Conservation (phyloP, 2,113 vertebrate genomes). For the Morone chrysops region DNA sequence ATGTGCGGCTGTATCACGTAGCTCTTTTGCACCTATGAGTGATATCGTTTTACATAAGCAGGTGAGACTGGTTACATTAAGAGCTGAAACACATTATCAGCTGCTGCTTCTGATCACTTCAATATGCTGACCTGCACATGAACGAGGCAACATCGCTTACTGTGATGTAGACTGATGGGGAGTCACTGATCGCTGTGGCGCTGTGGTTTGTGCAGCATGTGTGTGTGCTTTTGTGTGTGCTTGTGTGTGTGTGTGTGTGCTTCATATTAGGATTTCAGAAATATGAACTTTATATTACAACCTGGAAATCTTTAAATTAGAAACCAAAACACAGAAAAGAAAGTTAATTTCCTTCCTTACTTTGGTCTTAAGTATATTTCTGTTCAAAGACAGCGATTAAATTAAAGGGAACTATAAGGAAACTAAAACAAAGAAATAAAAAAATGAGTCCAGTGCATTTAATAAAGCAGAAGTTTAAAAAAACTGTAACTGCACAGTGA, state of each 20-base stretch:
- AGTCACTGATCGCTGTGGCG: conserved; percentile 10
- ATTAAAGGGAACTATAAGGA: neutral
- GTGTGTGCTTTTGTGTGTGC: neutral
- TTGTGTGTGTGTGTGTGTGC: conserved; percentile 7
- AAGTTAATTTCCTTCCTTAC: too few species aligned
- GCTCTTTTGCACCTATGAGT: neutral
- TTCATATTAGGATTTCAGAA: neutral
- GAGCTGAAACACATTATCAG: conserved; percentile 28
- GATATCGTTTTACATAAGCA: neutral
- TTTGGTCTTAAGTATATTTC: neutral
- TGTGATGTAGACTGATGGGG: conserved; percentile 43
- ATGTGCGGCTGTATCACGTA: rapidly evolving
- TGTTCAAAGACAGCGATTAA: neutral
- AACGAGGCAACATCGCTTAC: neutral
- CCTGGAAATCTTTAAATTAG: neutral
- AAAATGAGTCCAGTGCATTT: neutral
- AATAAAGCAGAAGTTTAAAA: neutral
- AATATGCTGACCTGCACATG: conserved; percentile 55
- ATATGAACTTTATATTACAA: neutral
- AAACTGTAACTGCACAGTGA: too few species aligned
- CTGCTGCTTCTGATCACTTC: conserved; percentile 48
- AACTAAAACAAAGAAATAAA: neutral
- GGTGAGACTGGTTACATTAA: conserved; percentile 34
- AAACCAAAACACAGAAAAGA: neutral
- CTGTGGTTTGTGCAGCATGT: conserved; percentile 22